Percentiles rank a stretch among this genome's conserved stretches.
Conservation (phyloP, 2,888 invertebrate species). For the Rhagium mordax region DNA sequence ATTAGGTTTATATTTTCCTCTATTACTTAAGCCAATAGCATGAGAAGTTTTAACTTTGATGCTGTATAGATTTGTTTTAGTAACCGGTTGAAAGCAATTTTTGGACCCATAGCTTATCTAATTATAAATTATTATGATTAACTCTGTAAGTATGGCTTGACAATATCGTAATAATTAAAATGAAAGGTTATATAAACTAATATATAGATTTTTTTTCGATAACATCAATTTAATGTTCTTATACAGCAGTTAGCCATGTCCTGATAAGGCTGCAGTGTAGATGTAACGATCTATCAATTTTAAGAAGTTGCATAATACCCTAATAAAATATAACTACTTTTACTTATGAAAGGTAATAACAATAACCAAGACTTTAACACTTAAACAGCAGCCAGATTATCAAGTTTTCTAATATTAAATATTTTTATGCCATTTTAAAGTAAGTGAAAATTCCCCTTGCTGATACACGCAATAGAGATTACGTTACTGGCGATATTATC, state of each 20-base stretch:
- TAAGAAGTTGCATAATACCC: background rate
- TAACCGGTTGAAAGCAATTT: no score
- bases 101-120: no score
- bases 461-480: background rate
- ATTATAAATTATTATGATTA: no score
- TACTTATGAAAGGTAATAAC: background rate
- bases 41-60: no score
- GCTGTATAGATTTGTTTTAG: no score
- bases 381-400: background rate
- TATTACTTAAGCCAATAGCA: no score
- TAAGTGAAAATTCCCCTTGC: background rate
- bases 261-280: background rate
- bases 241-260: background rate
- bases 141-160: no score
- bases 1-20: no score
- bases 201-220: background rate
- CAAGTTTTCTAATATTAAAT: background rate
- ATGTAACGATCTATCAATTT: background rate
- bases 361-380: no score
- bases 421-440: background rate
- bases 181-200: no score
- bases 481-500: slow-evolving; percentile 12
- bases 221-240: background rate
- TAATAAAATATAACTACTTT: background rate
- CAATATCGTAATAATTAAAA: no score